A percentile compares a stretch with the other conserved stretches of the same genome.
These are phyloP conservation scores for Climacteris rufus DNA, from an alignment of 2,113 vertebrate genomes.

Conservation along the genomic window DNA sequence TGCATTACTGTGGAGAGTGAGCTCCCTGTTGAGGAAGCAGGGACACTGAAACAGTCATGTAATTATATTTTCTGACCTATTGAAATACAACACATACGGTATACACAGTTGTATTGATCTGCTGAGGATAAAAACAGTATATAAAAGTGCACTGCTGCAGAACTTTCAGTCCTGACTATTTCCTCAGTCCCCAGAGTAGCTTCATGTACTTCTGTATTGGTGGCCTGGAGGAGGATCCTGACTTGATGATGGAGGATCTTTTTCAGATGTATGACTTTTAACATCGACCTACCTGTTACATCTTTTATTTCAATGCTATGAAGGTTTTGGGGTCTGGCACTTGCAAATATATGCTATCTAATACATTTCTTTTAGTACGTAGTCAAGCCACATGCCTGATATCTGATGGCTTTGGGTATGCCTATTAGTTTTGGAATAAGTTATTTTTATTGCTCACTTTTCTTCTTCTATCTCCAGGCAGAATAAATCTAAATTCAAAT, in stretches of 20 bases:
- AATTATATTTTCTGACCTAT: neutral
- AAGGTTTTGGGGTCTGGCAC: neutral
- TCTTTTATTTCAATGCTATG: neutral
- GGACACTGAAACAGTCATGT: neutral
- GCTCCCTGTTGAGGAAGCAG: neutral
- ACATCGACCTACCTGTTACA: neutral
- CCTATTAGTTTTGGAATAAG: neutral
- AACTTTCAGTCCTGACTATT: neutral
- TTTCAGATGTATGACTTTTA: neutral
- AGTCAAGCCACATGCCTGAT: neutral
- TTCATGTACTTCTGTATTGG: neutral
- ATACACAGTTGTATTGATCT: neutral
- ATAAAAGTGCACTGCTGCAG: neutral
- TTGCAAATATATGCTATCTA: neutral
- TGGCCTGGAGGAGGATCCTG: neutral
- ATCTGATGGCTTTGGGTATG: neutral
- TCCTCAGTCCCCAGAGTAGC: neutral
- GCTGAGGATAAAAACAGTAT: neutral
- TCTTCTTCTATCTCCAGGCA: neutral
- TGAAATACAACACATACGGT: neutral
- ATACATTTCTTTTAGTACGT: neutral
- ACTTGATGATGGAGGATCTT: neutral
- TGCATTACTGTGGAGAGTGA: neutral
- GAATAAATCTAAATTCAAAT: constrained; percentile 36
- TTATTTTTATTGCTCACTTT: neutral